phyloP scores from a whole-genome alignment of 2,888 invertebrate species.

The Syrista parreyssii region DNA sequence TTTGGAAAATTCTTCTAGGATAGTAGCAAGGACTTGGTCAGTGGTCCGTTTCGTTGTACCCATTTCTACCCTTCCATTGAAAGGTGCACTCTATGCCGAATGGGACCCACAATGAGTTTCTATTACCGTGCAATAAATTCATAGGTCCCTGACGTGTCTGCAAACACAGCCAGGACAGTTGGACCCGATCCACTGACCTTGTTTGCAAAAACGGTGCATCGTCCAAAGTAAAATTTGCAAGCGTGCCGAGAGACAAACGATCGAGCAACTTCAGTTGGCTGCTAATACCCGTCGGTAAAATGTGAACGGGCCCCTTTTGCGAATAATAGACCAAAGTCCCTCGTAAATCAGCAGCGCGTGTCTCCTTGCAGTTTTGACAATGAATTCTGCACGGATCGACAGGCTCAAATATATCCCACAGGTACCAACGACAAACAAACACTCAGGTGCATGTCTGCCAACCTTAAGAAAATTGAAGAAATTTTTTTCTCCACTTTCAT shows the following conservation, averaged over 20 bases:
- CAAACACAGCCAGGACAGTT: not conserved
- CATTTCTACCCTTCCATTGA: not conserved
- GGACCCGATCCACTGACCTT: slow-evolving; percentile 43
- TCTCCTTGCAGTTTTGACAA: slow-evolving; percentile 12
- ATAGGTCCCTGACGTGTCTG: slow-evolving; percentile 1
- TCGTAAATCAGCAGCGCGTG: slow-evolving; percentile 52
- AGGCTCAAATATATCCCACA: not conserved
- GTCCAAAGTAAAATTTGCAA: slow-evolving; percentile 27
- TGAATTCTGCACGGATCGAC: not conserved
- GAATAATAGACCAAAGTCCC: slow-evolving; percentile 6
- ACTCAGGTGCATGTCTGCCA: not conserved
- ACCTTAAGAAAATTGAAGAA: not conserved
- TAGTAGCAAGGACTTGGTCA: not conserved
- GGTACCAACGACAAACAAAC: not conserved
- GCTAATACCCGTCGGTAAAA: not conserved
- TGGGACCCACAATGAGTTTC: not conserved
- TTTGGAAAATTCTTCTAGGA: not conserved
- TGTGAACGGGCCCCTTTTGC: not conserved
- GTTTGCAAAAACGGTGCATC: slow-evolving; percentile 31
- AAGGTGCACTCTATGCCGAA: not conserved
- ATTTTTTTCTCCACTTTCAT: not conserved
- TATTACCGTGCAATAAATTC: slow-evolving; percentile 13
- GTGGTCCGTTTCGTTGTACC: not conserved
- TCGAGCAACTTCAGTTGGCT: not conserved
- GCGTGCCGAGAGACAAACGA: slow-evolving; percentile 25